A percentile compares a stretch with the other conserved stretches of the same genome.
Conservation (phyloP, 2,797 vertebrate genomes). For the Potorous gilbertii region DNA sequence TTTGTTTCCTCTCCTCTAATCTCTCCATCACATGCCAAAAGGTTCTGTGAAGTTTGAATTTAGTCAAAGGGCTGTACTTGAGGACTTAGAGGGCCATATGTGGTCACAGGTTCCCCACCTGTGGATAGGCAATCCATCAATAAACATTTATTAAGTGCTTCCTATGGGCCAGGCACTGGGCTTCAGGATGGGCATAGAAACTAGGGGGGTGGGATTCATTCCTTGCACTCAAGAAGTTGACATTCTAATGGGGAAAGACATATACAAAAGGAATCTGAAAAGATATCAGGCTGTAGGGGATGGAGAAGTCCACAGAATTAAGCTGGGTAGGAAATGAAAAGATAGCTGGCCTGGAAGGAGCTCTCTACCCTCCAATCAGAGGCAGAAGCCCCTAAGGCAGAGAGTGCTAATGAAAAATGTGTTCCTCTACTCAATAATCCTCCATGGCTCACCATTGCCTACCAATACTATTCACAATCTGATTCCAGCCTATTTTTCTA, state of each 20-base stretch:
- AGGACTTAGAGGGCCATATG: too few species aligned
- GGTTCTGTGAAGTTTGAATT: too few species aligned
- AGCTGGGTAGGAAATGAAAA: not conserved
- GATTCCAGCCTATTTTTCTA: not conserved
- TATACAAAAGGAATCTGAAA: not conserved
- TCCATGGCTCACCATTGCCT: not conserved
- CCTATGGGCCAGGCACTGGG: too few species aligned
- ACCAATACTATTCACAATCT: not conserved
- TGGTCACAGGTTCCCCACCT: too few species aligned
- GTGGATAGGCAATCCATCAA: not conserved
- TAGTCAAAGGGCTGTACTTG: too few species aligned
- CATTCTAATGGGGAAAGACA: not conserved
- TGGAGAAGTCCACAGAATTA: not conserved
- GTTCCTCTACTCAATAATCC: not conserved
- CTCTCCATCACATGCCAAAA: not conserved
- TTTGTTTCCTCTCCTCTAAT: not conserved
- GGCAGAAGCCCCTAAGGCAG: not conserved
- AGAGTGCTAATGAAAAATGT: not conserved
- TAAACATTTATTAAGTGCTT: not conserved
- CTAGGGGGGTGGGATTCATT: not conserved
- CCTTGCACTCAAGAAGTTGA: not conserved
- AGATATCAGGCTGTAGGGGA: not conserved
- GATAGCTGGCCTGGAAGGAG: not conserved
- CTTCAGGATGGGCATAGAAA: not conserved
- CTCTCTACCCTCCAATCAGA: not conserved